Percentiles rank a stretch among this genome's conserved stretches.
Evolutionary conservation across 2,113 vertebrate genomes (phyloP).

Genomic region (Macrotis lagotis): DNA sequence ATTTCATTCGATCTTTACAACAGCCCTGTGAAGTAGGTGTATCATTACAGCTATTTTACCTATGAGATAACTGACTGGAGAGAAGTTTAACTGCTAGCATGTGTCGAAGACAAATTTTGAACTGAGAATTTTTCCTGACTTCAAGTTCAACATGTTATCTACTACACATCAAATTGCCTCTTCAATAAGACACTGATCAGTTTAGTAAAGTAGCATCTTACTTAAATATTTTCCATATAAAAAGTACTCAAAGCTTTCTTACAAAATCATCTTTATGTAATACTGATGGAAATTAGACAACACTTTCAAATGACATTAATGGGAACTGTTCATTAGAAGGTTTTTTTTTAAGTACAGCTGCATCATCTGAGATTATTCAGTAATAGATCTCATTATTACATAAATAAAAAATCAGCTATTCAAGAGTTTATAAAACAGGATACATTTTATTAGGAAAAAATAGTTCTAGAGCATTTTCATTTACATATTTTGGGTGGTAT

Average conservation of each 20-base stretch:
- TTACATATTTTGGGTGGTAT: not conserved
- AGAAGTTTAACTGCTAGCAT: not conserved
- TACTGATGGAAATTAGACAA: slow-evolving; percentile 27
- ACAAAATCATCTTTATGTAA: not conserved
- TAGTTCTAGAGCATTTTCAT: slow-evolving; percentile 53
- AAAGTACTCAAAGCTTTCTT: not conserved
- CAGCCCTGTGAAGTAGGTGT: not conserved
- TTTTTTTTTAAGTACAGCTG: slow-evolving; percentile 54
- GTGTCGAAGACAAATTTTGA: not conserved
- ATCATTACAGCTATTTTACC: not conserved
- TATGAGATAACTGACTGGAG: not conserved
- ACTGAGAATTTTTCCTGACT: not conserved
- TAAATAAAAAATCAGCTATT: slow-evolving; percentile 51
- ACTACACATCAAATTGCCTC: not conserved
- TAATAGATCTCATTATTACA: slow-evolving; percentile 37
- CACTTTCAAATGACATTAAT: slow-evolving; percentile 47
- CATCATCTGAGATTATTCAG: slow-evolving; percentile 45
- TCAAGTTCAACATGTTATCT: not conserved
- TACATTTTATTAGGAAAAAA: not conserved
- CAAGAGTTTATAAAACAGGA: slow-evolving; percentile 21
- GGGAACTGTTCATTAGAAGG: slow-evolving; percentile 51
- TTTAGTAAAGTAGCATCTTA: not conserved
- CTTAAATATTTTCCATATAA: not conserved
- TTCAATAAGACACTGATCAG: not conserved
- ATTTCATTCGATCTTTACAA: not conserved